phyloP scores from a whole-genome alignment of 2,113 vertebrate species.

The Macrotis lagotis region DNA sequence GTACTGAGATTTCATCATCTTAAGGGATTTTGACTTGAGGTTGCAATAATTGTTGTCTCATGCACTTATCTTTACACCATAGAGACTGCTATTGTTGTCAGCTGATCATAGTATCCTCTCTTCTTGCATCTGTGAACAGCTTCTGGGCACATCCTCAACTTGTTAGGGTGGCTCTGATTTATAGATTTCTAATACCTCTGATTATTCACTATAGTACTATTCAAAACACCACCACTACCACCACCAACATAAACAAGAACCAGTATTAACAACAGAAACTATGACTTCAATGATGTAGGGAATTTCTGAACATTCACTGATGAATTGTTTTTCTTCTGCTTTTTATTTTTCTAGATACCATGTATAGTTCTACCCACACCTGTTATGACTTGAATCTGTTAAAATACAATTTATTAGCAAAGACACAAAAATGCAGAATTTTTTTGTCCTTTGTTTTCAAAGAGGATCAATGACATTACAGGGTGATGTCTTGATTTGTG shows the following conservation, averaged over 20 bases:
- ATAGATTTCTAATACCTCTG: background rate
- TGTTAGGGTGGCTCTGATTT: background rate
- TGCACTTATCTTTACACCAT: too few relatives aligned
- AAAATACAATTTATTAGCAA: background rate
- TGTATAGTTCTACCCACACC: background rate
- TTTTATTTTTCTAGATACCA: background rate
- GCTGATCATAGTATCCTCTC: too few relatives aligned
- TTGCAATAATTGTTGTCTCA: background rate
- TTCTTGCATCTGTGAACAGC: too few relatives aligned
- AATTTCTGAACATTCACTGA: background rate
- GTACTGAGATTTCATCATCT: background rate
- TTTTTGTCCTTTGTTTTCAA: too few relatives aligned
- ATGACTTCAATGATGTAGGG: background rate
- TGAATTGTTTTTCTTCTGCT: background rate
- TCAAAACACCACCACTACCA: too few relatives aligned
- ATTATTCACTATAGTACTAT: background rate
- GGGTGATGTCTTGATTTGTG: too few relatives aligned
- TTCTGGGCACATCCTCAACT: too few relatives aligned
- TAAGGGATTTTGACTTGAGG: background rate
- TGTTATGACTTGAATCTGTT: background rate
- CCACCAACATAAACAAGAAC: too few relatives aligned
- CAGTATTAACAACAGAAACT: too few relatives aligned
- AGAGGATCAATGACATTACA: too few relatives aligned
- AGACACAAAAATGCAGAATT: background rate
- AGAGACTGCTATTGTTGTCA: too few relatives aligned